Percentiles rank a stretch among this genome's conserved stretches.
Evolutionary conservation across 2,113 vertebrate genomes (phyloP).

Genomic region (Callaeas wilsoni): DNA sequence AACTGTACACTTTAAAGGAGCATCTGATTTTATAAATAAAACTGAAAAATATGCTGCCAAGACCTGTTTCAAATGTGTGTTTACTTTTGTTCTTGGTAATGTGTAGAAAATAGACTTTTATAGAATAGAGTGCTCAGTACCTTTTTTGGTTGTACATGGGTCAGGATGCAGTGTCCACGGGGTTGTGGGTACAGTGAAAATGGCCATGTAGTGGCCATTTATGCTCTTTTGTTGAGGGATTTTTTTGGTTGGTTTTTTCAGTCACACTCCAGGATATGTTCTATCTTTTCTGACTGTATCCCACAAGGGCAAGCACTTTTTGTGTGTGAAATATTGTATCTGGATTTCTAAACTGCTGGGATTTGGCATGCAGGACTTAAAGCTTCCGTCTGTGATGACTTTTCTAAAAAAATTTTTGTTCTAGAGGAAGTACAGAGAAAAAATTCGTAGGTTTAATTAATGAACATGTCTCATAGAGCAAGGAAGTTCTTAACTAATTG

Average conservation of each 20-base stretch:
- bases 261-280: neutral
- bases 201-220: neutral
- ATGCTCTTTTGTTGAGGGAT: neutral
- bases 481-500: neutral
- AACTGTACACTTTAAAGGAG: conserved; percentile 40
- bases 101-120: neutral
- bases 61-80: neutral
- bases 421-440: neutral
- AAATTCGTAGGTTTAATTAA: neutral
- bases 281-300: neutral
- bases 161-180: neutral
- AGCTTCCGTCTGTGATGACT: neutral
- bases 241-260: neutral
- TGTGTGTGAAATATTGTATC: neutral
- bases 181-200: neutral
- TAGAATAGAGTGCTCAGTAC: neutral
- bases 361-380: neutral
- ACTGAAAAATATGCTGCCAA: neutral
- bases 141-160: neutral
- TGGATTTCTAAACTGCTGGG: neutral
- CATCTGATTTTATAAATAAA: conserved; percentile 63
- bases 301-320: neutral
- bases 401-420: neutral
- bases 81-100: neutral
- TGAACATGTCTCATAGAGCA: neutral